Evolutionary conservation across 2,113 vertebrate species (phyloP), one percentile per base, ranked within the genome.

Genomic region (Thymallus thymallus): DNA sequence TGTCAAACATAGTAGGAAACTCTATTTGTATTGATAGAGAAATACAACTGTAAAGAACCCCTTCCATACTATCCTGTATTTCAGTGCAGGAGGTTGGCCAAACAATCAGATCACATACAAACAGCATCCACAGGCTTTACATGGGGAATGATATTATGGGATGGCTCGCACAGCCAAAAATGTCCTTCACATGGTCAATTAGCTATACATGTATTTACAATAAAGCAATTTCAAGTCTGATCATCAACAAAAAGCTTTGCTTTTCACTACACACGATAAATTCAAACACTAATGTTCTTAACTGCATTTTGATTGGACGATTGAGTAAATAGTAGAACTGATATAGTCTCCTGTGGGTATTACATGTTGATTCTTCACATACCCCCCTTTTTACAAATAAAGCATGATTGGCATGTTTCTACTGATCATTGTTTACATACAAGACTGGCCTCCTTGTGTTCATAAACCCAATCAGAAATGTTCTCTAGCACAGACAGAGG

Each of bases 51-150:
- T n/a, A n/a, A n/a, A n/a, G n/a, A n/a, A n/a, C n/a, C n/a, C n/a
- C n/a, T n/a, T n/a, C n/a, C n/a, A n/a, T n/a, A n/a, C n/a, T n/a
- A n/a, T n/a, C n/a, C n/a, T n/a, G 86, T 72, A 88, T 82, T 87
- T 78, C 63, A 84, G 69, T 79, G 63, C 67, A 75, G 63, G 67
- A 58, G 20, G n/a, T 77, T 48, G 46, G 46, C 14, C 13, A 48
- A 48, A 18, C 24, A 30, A 48, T 68, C 20, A 76, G 35, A 41
- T 12, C 35, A 41, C 35, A 41, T 41, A 41, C 35, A 41, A 9
- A 41, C 35, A 41, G 35, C 9, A 10, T 10, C 35, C 35, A 41
- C 35, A 41, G 35, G 9, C 35, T 41, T 41, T 10, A 10, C 35
- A 41, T 22, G 56, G n/a, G 0, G n/a, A 22, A 41, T 10, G 6